phyloP scores from a whole-genome alignment of 2,888 invertebrate species.

The Galeopsomyia nigrocyanea region DNA sequence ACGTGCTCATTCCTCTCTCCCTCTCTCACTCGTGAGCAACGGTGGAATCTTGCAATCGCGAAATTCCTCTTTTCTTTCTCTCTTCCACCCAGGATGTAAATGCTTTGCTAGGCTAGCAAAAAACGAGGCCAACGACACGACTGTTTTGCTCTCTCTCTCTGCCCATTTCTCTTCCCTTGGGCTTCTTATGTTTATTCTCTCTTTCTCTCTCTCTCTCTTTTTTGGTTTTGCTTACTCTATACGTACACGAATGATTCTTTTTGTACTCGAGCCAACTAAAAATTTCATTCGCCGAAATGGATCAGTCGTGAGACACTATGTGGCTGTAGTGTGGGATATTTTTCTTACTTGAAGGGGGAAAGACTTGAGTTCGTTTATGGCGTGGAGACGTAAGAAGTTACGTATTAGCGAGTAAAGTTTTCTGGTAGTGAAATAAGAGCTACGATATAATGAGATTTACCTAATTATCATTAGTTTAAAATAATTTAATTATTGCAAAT shows the following conservation, averaged over 20 bases:
- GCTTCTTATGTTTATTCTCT: no score
- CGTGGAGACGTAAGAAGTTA: no score
- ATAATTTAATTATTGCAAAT: no score
- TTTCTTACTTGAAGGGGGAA: background rate
- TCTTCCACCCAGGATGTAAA: constrained; percentile 56
- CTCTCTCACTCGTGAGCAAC: constrained; percentile 5
- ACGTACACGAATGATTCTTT: constrained; percentile 5
- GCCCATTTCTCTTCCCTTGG: no score
- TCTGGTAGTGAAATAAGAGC: no score
- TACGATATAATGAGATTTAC: no score
- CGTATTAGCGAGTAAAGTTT: no score
- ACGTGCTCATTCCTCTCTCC: constrained; percentile 29
- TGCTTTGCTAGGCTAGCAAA: constrained; percentile 15
- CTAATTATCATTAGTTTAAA: no score
- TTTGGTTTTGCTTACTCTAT: no score
- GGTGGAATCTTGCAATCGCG: constrained; percentile 63
- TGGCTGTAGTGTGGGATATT: background rate
- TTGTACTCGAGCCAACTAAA: background rate
- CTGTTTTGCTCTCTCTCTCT: constrained; percentile 33
- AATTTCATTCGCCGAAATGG: constrained; percentile 17
- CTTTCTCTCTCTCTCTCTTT: no score
- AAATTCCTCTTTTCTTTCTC: constrained; percentile 53
- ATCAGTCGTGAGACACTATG: background rate
- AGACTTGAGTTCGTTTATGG: background rate
- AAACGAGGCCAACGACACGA: constrained; percentile 28